Percentiles rank a stretch among this genome's conserved stretches.
Evolutionary conservation across 2,113 vertebrate genomes (phyloP).

Genomic region (Chroicocephalus ridibundus): DNA sequence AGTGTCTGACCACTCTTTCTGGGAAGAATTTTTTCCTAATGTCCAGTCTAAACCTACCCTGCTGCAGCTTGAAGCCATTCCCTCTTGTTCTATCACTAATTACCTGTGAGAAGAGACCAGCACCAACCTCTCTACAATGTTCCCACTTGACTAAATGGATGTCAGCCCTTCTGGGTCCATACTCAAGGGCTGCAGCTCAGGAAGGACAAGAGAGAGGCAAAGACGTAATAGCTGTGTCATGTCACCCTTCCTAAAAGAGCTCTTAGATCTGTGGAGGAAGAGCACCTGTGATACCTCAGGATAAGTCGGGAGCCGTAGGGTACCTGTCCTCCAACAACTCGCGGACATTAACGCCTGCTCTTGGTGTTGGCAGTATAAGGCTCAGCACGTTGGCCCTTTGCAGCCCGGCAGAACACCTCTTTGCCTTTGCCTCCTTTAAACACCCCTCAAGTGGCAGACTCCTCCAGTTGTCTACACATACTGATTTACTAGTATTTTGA

Average conservation of each 20-base stretch:
- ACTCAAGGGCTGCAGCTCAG: background rate
- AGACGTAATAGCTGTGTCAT: background rate
- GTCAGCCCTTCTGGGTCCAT: background rate
- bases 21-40: no score
- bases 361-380: background rate
- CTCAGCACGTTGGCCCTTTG: background rate
- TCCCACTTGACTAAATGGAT: background rate
- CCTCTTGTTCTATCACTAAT: no score
- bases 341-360: rapidly evolving
- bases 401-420: background rate
- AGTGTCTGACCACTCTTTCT: no score
- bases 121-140: no score
- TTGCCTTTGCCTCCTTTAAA: background rate
- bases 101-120: no score
- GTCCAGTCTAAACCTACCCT: no score
- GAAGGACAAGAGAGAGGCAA: background rate
- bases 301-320: background rate
- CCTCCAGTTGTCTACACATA: background rate
- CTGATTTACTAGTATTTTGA: background rate
- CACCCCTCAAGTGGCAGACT: background rate
- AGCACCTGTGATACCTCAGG: background rate
- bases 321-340: background rate
- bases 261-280: background rate
- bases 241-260: background rate
- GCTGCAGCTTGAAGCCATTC: no score